A percentile compares a stretch with the other conserved stretches of the same genome.
phyloP scores from a whole-genome alignment of 64 coral and sea anemone species.

The Dendrophyllia cribrosa region DNA sequence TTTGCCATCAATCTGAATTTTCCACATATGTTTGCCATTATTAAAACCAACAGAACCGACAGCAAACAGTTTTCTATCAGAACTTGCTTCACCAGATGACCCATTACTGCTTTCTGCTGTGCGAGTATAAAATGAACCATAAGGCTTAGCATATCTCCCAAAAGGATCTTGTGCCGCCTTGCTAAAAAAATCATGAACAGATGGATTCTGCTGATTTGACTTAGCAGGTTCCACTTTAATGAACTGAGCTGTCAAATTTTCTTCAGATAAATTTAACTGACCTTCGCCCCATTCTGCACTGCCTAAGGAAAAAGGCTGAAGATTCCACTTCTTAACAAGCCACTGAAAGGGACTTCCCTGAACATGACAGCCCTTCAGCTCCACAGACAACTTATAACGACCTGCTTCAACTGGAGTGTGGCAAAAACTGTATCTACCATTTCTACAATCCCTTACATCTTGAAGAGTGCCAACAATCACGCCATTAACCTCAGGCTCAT shows the following conservation, averaged over 20 bases:
- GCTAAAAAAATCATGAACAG: too few relatives aligned
- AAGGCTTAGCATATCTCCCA: too few relatives aligned
- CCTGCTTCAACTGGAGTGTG: slow-evolving; percentile 49
- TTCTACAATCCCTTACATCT: slow-evolving; percentile 50
- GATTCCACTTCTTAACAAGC: neutral
- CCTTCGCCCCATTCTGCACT: neutral
- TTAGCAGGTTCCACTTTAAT: too few relatives aligned
- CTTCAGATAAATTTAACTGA: neutral
- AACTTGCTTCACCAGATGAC: too few relatives aligned
- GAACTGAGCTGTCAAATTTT: neutral
- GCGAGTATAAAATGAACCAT: too few relatives aligned
- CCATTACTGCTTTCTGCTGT: too few relatives aligned
- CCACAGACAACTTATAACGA: slow-evolving; percentile 47
- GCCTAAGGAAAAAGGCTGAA: neutral
- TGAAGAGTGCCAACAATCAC: too few relatives aligned
- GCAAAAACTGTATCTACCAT: slow-evolving; percentile 70
- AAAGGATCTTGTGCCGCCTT: too few relatives aligned
- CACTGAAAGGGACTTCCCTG: slow-evolving; percentile 47
- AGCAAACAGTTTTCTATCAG: too few relatives aligned
- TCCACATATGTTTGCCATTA: neutral
- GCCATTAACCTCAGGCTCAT: too few relatives aligned
- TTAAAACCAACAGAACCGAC: neutral
- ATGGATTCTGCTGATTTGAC: too few relatives aligned
- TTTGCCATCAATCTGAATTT: neutral
- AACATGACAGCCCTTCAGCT: slow-evolving; percentile 58